Evolutionary conservation across 1,140 invertebrate species (phyloP).

Genomic region (Maconellicoccus hirsutus): DNA sequence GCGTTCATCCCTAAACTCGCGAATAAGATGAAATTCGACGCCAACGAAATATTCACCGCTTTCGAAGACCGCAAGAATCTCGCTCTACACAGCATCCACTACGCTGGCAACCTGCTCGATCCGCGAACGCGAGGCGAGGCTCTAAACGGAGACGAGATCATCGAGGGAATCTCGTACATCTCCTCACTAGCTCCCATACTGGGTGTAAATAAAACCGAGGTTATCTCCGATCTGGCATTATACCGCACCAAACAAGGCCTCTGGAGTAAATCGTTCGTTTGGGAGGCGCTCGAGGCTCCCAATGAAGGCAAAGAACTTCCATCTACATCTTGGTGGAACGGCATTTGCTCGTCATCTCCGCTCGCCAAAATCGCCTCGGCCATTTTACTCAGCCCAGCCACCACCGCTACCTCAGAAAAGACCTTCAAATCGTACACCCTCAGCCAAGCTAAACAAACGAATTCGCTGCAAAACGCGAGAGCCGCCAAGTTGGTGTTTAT

Average conservation of each 20-base stretch:
- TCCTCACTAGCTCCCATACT: neutral
- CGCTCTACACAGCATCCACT: conserved; percentile 13
- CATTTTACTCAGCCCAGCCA: conserved; percentile 19
- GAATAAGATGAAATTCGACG: neutral
- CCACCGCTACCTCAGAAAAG: neutral
- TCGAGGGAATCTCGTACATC: conserved; percentile 17
- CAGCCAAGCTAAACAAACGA: neutral
- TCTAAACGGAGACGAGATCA: conserved; percentile 13
- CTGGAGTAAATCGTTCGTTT: conserved; percentile 13
- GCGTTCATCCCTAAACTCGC: neutral
- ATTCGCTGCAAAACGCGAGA: conserved; percentile 14
- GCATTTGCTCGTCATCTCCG: conserved; percentile 11
- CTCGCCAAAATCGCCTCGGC: conserved; percentile 21
- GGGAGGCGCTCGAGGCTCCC: neutral
- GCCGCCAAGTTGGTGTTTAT: conserved; percentile 18
- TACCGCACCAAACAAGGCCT: neutral
- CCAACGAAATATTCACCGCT: neutral
- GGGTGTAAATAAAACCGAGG: conserved; percentile 1
- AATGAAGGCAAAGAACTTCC: neutral
- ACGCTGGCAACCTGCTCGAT: neutral
- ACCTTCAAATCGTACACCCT: conserved; percentile 16
- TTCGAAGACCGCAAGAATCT: conserved; percentile 12
- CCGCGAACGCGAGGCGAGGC: neutral
- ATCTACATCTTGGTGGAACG: conserved; percentile 22
- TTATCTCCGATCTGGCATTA: conserved; percentile 13